phyloP scores from a whole-genome alignment of 2,888 invertebrate genomes.

The Hedya salicella region DNA sequence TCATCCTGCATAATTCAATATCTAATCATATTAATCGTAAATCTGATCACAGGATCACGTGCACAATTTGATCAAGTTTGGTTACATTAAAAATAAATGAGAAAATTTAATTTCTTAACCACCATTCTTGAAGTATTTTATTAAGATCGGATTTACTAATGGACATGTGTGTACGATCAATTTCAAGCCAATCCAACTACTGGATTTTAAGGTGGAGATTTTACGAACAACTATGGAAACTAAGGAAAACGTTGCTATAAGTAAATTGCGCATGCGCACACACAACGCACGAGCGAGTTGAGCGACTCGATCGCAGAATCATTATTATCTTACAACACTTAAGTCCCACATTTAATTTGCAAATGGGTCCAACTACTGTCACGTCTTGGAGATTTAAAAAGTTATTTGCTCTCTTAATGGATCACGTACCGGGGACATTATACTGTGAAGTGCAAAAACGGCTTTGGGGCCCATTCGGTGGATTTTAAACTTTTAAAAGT shows the following conservation, averaged over 20 bases:
- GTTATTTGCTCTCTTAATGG: conserved; percentile 48
- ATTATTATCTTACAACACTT: conserved; percentile 29
- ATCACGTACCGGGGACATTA: conserved; percentile 47
- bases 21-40: too few relatives aligned
- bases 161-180: too few relatives aligned
- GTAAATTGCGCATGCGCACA: not conserved
- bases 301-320: conserved; percentile 17
- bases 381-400: conserved; percentile 46
- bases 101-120: too few relatives aligned
- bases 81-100: too few relatives aligned
- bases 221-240: too few relatives aligned
- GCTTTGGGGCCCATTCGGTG: conserved; percentile 44
- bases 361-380: conserved; percentile 44
- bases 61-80: too few relatives aligned
- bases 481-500: conserved; percentile 47
- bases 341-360: conserved; percentile 46
- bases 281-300: not conserved
- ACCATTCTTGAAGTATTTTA: too few relatives aligned
- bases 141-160: too few relatives aligned
- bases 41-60: too few relatives aligned
- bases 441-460: conserved; percentile 42
- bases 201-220: too few relatives aligned
- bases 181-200: too few relatives aligned
- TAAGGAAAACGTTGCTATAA: not conserved
- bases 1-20: too few relatives aligned